Base-by-base conservation (phyloP, 2,113 vertebrate genomes). In the Typhlomys cinereus region DNA sequence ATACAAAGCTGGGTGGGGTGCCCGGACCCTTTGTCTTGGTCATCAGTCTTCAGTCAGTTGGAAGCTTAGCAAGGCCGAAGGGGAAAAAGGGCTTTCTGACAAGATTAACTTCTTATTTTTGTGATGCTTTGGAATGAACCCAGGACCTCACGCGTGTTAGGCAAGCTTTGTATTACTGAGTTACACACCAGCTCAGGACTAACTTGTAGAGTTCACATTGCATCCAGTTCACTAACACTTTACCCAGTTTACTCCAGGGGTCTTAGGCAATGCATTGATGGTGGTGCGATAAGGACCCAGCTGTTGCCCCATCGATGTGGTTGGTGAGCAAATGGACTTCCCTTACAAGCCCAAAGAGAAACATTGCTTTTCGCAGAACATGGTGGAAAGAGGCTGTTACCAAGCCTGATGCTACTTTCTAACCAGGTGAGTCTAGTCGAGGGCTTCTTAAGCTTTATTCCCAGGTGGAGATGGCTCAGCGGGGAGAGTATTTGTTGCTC, bases 151-250 rank as follows among this genome's bases (percentile, higher is more conserved):
- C 2, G 1, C 17, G 31, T 31, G 8, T 54, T 39, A 57, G 31
- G 23, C 5, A 23, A 41, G 25, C n/a, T 2, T 27, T 83, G n/a
- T 41, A 36, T 21, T n/a, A 52, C 57, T 18, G 67, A 82, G n/a
- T 34, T 52, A 39, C 18, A 18, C 27, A 8, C 23, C 25, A 21
- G 44, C 41, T 36, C 48, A 69, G 46, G 34, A 59, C 41, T 39
- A 80, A 62, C 78, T 62, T 83, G 41, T 85, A 29, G n/a, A 87
- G 83, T 79, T 73, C 48, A 39, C 44, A 29, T 34, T 78, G 36
- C 44, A 73, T 29, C 31, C 41, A 62, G 41, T 88, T 76, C 52
- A 86, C 7, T 71, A 57, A 90, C 27, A 25, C 50, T 66, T 57
- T 34, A 20, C 50, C 36, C 69, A 52, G 27, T 69, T 92, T 85